Base-by-base conservation (phyloP, 2,888 invertebrate species). In the Notodonta dromedarius region DNA sequence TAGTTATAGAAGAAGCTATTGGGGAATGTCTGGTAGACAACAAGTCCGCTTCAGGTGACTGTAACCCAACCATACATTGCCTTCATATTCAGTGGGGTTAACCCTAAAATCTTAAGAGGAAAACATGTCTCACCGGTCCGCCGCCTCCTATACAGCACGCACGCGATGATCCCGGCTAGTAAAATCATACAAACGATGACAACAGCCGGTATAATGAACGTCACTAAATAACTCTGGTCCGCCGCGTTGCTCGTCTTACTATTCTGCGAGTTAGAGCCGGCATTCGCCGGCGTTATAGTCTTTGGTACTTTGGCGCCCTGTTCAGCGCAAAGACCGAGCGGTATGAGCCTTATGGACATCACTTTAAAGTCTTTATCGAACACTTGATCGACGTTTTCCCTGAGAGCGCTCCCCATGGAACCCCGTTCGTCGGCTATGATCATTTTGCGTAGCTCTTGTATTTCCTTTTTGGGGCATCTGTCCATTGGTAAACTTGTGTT, bases 141-240 rank as follows among this genome's bases (percentile, higher is more conserved):
- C 70, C 97, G 95, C 77, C 97, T 94, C 73, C 97, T 95, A 83
- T 98, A 98, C 57, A 99, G 91, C 59, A 98, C 95, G 81, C 98
- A 98, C 1, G 98, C 98, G 60, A 98, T 96, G 60, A 98, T 94
- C 0, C 97, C 96, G 0, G 98, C 98, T 54, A 99, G 92, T 13
- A 98, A 87, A 50, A 99, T 94, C 97, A 99, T 98, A 24, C 96
- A 95, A 0, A 97, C 95, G 63, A 99, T 97, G 42, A 98, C 97
- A 13, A 97, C 95, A 0, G 97, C 97, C 0, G 99, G 98, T 62
- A 99, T 95, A 51, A 99, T 96, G 71, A 98, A 98, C 11, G 98
- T 98, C 58, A 96, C 94, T 71, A 97, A 85, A 75, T 96, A 96
- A 14, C 71, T 79, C 52, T 81, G 83, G 50, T 85, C 85, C 0